A percentile compares a stretch with the other conserved stretches of the same genome.
These are phyloP conservation scores for Agonum fuliginosum DNA, from an alignment of 2,888 invertebrate genomes.

Conservation along the genomic window DNA sequence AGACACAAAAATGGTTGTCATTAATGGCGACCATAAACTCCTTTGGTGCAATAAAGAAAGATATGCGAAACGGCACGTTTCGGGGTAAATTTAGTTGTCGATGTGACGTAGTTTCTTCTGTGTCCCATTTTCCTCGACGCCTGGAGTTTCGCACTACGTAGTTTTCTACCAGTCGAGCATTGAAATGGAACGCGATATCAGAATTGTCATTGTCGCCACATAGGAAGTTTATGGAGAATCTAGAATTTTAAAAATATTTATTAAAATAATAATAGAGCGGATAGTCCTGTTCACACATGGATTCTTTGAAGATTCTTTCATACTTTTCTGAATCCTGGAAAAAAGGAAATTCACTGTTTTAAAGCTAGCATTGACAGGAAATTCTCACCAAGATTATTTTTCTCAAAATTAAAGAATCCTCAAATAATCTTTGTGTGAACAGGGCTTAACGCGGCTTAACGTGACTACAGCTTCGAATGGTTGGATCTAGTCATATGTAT, in stretches of 20 bases:
- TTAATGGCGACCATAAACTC: constrained; percentile 83
- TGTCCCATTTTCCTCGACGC: constrained; percentile 81
- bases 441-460: too few species aligned
- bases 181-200: constrained; percentile 84
- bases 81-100: constrained; percentile 73
- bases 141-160: constrained; percentile 86
- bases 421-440: too few species aligned
- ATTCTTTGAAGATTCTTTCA: too few species aligned
- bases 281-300: background rate
- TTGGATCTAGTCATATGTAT: too few species aligned
- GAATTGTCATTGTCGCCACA: constrained; percentile 71
- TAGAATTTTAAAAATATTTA: constrained; percentile 67
- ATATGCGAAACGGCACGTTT: constrained; percentile 75
- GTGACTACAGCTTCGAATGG: too few species aligned
- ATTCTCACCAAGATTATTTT: too few species aligned
- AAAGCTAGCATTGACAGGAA: too few species aligned
- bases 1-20: constrained; percentile 84
- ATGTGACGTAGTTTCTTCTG: constrained; percentile 81
- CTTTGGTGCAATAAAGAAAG: constrained; percentile 77
- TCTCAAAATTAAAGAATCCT: too few species aligned
- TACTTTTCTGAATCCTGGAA: too few species aligned
- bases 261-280: constrained; percentile 42
- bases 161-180: constrained; percentile 85
- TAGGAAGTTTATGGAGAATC: constrained; percentile 80
- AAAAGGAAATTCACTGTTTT: too few species aligned